Evolutionary conservation across 1,140 invertebrate genomes (phyloP), one percentile per base, ranked within the genome.

Genomic region (Spodoptera litura): DNA sequence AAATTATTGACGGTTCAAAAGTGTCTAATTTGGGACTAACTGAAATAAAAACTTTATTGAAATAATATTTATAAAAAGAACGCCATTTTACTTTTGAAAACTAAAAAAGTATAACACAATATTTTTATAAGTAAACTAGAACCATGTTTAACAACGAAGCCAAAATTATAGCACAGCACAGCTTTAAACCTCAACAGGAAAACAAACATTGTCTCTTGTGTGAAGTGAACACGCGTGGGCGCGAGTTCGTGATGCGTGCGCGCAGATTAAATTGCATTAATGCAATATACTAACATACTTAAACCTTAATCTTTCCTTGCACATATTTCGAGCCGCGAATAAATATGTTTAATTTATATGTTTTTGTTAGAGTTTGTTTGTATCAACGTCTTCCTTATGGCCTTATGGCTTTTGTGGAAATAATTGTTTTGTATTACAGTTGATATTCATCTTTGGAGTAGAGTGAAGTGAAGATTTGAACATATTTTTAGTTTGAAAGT

Each of bases 181-280:
- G 55, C 44, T 20, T 58, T 12, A 15, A 79, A 58, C 78, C 53
- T 25, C 1, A 53, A 56, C 10, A 86, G 82, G 78, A 51, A 1
- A 6, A 83, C 79, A 51, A 25, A 0, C 85, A 58, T 86, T 82
- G 70, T 72, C 79, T 82, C 81, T 80, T 82, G 88, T 87, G 87
- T 84, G 82, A 81, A 88, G 86, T 84, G 85, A 80, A 78, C 81
- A 88, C 83, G 90, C 92, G 92, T 92, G 91, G 90, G 92, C 86
- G 91, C 79, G 38, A 74, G 55, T 80, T 87, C 87, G 89, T 91
- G 92, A 94, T 94, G 91, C 90, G 91, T 92, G 91, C 85, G 86
- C 88, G 85, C 89, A 90, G 92, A 93, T 94, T 94, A 92, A 91
- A 94, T 93, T 93, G 91, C 92, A 93, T 91, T 93, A 93, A 91